Conservation (phyloP, 2,888 invertebrate genomes). For the Helleia helle region DNA sequence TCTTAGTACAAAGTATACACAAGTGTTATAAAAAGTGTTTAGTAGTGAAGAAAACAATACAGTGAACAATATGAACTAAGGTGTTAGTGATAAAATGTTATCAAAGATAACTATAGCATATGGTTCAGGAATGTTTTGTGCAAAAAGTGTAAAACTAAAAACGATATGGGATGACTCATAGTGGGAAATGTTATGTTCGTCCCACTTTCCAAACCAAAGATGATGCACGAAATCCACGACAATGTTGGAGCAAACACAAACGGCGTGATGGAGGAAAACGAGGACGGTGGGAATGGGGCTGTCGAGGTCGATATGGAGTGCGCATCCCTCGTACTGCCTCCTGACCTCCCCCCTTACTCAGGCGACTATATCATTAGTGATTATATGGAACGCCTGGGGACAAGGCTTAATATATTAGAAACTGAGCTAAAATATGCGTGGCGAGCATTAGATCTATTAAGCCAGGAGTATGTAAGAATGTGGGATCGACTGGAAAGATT, state of each 20-base stretch:
- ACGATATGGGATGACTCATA: slow-evolving; percentile 73
- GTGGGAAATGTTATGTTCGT: slow-evolving; percentile 65
- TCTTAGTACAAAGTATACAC: slow-evolving; percentile 63
- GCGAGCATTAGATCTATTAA: slow-evolving; percentile 91
- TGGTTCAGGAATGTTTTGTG: slow-evolving; percentile 44
- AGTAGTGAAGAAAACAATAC: slow-evolving; percentile 28
- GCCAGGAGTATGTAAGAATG: slow-evolving; percentile 94
- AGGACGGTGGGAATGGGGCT: slow-evolving; percentile 70
- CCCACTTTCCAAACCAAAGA: slow-evolving; percentile 60
- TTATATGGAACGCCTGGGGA: slow-evolving; percentile 92
- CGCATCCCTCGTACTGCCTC: slow-evolving; percentile 70
- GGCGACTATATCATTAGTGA: slow-evolving; percentile 88
- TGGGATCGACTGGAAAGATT: slow-evolving; percentile 93
- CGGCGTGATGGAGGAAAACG: slow-evolving; percentile 71
- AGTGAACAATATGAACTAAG: slow-evolving; percentile 43
- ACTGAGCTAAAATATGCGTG: slow-evolving; percentile 94
- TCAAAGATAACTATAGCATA: slow-evolving; percentile 33
- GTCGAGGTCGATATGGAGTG: slow-evolving; percentile 69
- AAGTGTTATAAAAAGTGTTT: slow-evolving; percentile 30
- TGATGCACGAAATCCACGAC: slow-evolving; percentile 73
- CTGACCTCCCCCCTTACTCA: slow-evolving; percentile 68
- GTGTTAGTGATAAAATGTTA: slow-evolving; percentile 49
- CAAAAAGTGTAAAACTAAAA: slow-evolving; percentile 56
- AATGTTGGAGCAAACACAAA: slow-evolving; percentile 61
- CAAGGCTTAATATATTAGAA: slow-evolving; percentile 89